These are phyloP conservation scores for Polypedilum pembai DNA, from an alignment of 1,140 invertebrate genomes.

Conservation along the genomic window DNA sequence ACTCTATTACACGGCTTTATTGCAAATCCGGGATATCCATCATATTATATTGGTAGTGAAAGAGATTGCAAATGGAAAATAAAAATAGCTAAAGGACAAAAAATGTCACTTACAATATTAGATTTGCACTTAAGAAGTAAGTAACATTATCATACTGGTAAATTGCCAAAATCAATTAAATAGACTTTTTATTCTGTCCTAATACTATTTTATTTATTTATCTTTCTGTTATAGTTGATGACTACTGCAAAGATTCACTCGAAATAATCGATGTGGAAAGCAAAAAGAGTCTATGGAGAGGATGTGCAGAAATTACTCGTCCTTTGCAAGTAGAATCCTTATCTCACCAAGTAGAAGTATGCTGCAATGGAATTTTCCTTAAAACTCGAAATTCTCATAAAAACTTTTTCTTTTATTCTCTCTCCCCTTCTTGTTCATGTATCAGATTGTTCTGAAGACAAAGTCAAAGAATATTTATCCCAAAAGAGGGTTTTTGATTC, in stretches of 20 bases:
- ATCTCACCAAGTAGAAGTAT: slow-evolving; percentile 30
- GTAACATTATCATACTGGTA: slow-evolving; percentile 31
- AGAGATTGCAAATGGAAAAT: slow-evolving; percentile 50
- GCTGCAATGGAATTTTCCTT: not conserved
- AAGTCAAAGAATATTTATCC: slow-evolving; percentile 46
- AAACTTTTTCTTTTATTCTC: not conserved
- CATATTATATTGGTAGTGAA: slow-evolving; percentile 50
- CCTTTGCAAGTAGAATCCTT: slow-evolving; percentile 29
- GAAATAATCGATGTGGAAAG: slow-evolving; percentile 30
- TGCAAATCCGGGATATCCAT: slow-evolving; percentile 54
- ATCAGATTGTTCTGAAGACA: slow-evolving; percentile 39
- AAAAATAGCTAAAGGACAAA: slow-evolving; percentile 46
- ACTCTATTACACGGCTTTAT: slow-evolving; percentile 46
- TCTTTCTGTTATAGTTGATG: slow-evolving; percentile 15
- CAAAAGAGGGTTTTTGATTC: slow-evolving; percentile 49
- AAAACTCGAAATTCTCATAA: not conserved
- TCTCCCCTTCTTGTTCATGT: not conserved
- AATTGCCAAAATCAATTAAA: not conserved
- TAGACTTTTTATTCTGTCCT: not conserved
- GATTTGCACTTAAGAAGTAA: slow-evolving; percentile 54
- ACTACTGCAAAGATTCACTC: slow-evolving; percentile 30
- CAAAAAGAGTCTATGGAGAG: slow-evolving; percentile 20
- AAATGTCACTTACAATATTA: slow-evolving; percentile 48
- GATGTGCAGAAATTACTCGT: slow-evolving; percentile 26
- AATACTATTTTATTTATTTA: not conserved